phyloP scores from a whole-genome alignment of 1,140 invertebrate genomes.

The Heliconius congener region DNA sequence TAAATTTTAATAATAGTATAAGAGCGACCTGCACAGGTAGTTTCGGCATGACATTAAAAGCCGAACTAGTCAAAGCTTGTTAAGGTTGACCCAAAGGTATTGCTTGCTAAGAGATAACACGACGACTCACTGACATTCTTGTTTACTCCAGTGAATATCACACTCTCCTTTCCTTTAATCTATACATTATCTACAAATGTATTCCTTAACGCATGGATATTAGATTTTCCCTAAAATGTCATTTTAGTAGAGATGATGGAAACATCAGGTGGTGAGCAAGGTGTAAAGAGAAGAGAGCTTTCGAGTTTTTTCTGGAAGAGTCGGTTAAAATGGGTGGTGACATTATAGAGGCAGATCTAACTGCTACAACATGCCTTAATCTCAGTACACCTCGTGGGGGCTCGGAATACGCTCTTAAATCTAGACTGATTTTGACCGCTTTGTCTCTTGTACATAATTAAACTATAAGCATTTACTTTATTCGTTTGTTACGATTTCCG shows the following conservation, averaged over 20 bases:
- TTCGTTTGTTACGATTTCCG: not conserved
- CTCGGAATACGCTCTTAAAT: conserved; percentile 5
- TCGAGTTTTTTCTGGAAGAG: not conserved
- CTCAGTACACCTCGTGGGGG: not conserved
- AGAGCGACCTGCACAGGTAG: not conserved
- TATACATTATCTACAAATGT: not conserved
- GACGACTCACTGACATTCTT: conserved; percentile 9
- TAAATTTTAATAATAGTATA: not conserved
- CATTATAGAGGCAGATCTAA: not conserved
- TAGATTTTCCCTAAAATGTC: not conserved
- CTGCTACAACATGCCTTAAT: not conserved
- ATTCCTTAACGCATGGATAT: not conserved
- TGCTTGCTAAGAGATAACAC: conserved; percentile 9
- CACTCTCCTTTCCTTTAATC: not conserved
- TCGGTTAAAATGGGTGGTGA: not conserved
- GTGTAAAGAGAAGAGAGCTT: not conserved
- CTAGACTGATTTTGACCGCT: not conserved
- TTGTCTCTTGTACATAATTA: conserved; percentile 4
- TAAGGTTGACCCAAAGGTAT: not conserved
- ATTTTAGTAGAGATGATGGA: not conserved
- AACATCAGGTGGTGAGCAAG: conserved; percentile 4
- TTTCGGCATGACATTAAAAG: not conserved
- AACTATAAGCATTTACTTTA: not conserved
- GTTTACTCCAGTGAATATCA: conserved; percentile 10
- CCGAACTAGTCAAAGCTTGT: not conserved